Evolutionary conservation across 2,888 invertebrate genomes (phyloP), one percentile per base, ranked within the genome.

Genomic region (Callyntrura sp.): DNA sequence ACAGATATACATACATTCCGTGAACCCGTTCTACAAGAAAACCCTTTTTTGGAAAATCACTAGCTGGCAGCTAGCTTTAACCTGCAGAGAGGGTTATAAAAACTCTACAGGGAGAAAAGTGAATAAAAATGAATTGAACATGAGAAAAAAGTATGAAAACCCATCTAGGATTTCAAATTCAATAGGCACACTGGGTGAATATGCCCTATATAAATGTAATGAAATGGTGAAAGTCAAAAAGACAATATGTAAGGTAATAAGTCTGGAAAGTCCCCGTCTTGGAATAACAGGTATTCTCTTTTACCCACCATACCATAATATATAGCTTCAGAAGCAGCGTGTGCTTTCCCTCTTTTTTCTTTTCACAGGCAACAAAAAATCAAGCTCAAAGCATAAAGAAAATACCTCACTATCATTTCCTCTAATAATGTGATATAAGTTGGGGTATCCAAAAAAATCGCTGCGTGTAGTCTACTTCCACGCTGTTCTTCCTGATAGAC

Each of bases 11-110:
- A n/a, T n/a, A n/a, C n/a, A n/a, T n/a, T n/a, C n/a, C n/a, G n/a
- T n/a, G n/a, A n/a, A n/a, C n/a, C n/a, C n/a, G n/a, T n/a, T n/a
- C n/a, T n/a, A n/a, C n/a, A n/a, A n/a, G 35, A 60, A 60, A 81
- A 20, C 43, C 79, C n/a, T n/a, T 81, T 81, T 82, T 82, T 48
- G 45, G 65, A 62, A 82, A 82, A 82, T 82, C 82, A 82, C n/a
- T n/a, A 35, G 65, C 35, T 28, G 1, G 14, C 0, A n/a, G n/a
- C n/a, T n/a, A n/a, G n/a, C n/a, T n/a, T n/a, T 0, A 17, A 20
- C 17, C 57, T 57, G 1, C 6, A 48, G 12, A 76, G 76, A 8
- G 20, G 11, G 43, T 28, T 14, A 17, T 68, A 43, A 43, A 20
- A 43, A 25, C 23, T 25, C n/a, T n/a, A 76, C 6, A 76, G 20